phyloP scores from a whole-genome alignment of 2,888 invertebrate genomes.

The Eupithecia subumbrata region DNA sequence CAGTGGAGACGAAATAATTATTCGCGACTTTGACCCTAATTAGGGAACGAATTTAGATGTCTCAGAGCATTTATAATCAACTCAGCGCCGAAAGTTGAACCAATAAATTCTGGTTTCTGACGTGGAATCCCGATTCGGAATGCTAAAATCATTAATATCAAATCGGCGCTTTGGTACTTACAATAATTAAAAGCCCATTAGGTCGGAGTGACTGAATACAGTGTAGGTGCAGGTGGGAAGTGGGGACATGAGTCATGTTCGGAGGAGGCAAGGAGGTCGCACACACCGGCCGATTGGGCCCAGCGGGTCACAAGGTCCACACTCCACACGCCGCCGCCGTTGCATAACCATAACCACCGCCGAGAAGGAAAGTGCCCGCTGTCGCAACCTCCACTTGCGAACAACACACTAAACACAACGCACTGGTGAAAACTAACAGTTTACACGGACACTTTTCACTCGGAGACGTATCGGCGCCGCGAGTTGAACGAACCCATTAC shows the following conservation, averaged over 20 bases:
- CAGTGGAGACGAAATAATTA: not conserved
- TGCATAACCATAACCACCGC: conserved; percentile 12
- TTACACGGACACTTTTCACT: conserved; percentile 15
- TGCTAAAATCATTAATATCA: not conserved
- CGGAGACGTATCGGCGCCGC: conserved; percentile 12
- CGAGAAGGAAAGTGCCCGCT: conserved; percentile 27
- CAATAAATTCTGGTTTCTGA: not conserved
- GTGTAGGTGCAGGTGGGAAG: too few relatives aligned
- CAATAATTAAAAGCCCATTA: not conserved
- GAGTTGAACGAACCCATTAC: conserved; percentile 27
- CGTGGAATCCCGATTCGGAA: not conserved
- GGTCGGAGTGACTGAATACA: not conserved
- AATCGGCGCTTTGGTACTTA: not conserved
- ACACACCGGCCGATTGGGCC: not conserved
- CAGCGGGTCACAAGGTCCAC: conserved; percentile 23
- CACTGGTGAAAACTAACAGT: conserved; percentile 11
- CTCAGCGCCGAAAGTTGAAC: not conserved
- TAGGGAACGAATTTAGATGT: conserved; percentile 2
- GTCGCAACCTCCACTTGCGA: conserved; percentile 4
- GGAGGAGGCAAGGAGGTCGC: conserved; percentile 22
- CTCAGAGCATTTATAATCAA: not conserved
- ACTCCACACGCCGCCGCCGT: too few relatives aligned
- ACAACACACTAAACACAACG: not conserved
- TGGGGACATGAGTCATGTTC: conserved; percentile 14
- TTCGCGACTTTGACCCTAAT: conserved; percentile 18